Base-by-base conservation (phyloP, 1,140 invertebrate genomes). In the Drosophila lacteicornis region DNA sequence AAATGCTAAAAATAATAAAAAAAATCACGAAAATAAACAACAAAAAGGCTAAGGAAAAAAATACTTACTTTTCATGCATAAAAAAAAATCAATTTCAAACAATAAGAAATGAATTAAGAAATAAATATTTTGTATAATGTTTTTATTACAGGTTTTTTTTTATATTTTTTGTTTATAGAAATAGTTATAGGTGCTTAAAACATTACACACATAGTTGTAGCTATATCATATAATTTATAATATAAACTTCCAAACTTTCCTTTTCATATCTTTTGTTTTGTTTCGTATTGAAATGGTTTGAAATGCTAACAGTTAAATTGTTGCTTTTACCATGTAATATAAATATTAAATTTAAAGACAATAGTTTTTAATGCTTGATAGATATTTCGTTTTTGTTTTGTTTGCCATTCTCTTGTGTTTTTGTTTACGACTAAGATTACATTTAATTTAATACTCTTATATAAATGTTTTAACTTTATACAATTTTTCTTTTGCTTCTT, bases 281-380 rank as follows among this genome's bases (percentile, higher is more conserved):
- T 60, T 87, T 84, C 78, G 85, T 87, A 84, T 90, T 87, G 82
- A 85, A 81, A 75, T 70, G 62, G 71, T 81, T 82, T 74, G 67
- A 90, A 90, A 79, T 84, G 84, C 85, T 61, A 87, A 87, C 85
- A 88, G 80, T 90, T 90, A 87, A 83, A 87, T 87, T 87, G 85
- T 84, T 59, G 84, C 63, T 70, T 83, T 80, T 82, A 62, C 76
- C 78, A 80, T 65, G 51, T 70, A 76, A 71, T 91, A 68, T 76
- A 82, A 69, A 80, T 82, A 82, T 80, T 82, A 85, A 88, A 82
- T 82, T 82, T 86, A 90, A 91, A 91, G 79, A 90, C 85, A 91
- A 82, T 90, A 85, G 81, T 67, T 67, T 81, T 77, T 79, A 83
- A 81, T 88, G 78, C 63, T 73, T 82, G 79, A 80, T 78, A 88